Percentiles rank a stretch among this genome's conserved stretches.
Conservation (phyloP, 1,140 invertebrate species). For the Drosophila neocordata region DNA sequence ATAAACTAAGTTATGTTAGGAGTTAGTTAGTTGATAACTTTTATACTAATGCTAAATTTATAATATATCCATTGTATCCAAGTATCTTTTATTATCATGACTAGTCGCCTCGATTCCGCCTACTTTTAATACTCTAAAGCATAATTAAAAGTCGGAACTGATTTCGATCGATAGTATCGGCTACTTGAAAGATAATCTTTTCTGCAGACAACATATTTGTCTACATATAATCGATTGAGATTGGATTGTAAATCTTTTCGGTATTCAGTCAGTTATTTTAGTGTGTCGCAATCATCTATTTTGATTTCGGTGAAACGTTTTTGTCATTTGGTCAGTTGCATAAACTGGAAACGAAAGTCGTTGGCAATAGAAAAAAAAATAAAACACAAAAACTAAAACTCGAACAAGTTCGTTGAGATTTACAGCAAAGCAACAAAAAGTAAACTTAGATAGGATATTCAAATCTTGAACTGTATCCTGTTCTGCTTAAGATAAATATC, state of each 20-base stretch:
- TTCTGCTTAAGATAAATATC: neutral
- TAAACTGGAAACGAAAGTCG: slow-evolving; percentile 56
- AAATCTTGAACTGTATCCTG: neutral
- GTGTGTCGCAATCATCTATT: slow-evolving; percentile 16
- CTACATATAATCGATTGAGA: neutral
- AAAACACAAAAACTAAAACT: slow-evolving; percentile 2
- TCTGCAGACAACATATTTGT: neutral
- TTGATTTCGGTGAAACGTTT: slow-evolving; percentile 47
- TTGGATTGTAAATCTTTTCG: slow-evolving; percentile 4
- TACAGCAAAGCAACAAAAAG: slow-evolving; percentile 15
- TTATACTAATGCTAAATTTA: too few species aligned
- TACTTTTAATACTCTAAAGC: neutral
- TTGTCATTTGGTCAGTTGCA: slow-evolving; percentile 43
- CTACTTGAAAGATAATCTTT: neutral
- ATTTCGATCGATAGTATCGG: neutral
- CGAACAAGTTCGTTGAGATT: slow-evolving; percentile 40
- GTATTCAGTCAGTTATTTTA: slow-evolving; percentile 2
- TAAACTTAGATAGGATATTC: neutral
- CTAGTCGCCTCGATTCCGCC: too few species aligned
- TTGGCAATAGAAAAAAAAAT: slow-evolving; percentile 31
- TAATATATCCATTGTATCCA: too few species aligned
- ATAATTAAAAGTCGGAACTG: neutral
- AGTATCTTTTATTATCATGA: too few species aligned
- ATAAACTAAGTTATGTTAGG: too few species aligned
- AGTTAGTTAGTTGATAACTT: too few species aligned